Evolutionary conservation across 2,888 invertebrate species (phyloP), one percentile per base, ranked within the genome.

Genomic region (Dynastes tityus): DNA sequence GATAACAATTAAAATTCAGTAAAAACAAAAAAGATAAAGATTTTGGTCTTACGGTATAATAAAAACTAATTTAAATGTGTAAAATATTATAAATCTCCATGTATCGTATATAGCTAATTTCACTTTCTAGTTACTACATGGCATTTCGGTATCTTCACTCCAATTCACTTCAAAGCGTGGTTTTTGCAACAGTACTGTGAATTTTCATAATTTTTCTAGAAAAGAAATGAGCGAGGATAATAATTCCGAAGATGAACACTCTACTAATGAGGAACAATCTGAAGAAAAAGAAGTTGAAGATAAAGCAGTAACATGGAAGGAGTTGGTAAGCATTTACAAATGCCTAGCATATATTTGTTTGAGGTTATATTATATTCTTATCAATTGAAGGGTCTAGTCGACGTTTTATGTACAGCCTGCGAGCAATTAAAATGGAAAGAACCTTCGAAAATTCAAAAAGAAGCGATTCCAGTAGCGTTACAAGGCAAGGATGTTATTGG

Each of bases 361-460:
- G 5, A 22, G 5, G 22, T 58, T 58, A 58, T 4, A 22, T 58
- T 58, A 8, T 6, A 22, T 16, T 58, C n/a, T 58, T 76, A 73
- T 27, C 51, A 29, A 63, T 61, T 78, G 71, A 71, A 97, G 98
- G 99, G 99, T 37, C 90, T 99, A 13, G 94, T 95, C 6, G 98
- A 98, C 83, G 94, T 94, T 0, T 89, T 99, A 53, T 97, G 97
- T 85, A 95, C 97, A 89, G 97, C 98, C 0, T 98, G 98, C 87
- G 93, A 93, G 83, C 93, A 95, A 82, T 89, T 99, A 81, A 97
- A 98, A 91, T 99, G 99, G 99, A 96, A 94, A 86, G 89, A 90
- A 32, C 99, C 99, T 0, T 95, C 98, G 0, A 97, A 96, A 90
- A 99, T 99, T 85, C 99, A 99, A 88, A 93, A 91, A 80, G 98